Conservation (phyloP, 2,113 vertebrate species). For the Thamnophis sirtalis region DNA sequence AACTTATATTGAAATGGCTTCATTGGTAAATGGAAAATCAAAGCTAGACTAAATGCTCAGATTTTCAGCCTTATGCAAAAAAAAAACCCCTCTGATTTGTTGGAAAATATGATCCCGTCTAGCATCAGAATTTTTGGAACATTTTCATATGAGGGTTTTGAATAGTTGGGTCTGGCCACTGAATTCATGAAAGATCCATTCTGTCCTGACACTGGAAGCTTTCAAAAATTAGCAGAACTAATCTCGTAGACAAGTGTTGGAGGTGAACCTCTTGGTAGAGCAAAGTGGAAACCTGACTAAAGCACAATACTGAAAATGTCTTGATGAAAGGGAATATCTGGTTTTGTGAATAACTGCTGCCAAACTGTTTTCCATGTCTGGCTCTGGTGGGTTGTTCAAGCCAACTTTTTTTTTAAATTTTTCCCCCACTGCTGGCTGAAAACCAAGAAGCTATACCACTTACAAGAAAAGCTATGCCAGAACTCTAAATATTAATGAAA, state of each 20-base stretch:
- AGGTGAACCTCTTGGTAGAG: not conserved
- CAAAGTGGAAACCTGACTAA: conserved; percentile 17
- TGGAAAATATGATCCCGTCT: conserved; percentile 12
- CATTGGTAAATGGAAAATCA: conserved; percentile 9
- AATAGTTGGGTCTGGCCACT: conserved; percentile 13
- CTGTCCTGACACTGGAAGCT: conserved; percentile 7
- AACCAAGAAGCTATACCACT: not conserved
- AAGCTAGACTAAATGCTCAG: not conserved
- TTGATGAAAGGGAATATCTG: conserved; percentile 12
- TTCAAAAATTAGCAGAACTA: conserved; percentile 30
- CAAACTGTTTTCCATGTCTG: conserved; percentile 24
- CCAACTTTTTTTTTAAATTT: not conserved
- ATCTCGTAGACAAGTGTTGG: conserved; percentile 8
- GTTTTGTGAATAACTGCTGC: conserved; percentile 1
- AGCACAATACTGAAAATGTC: conserved; percentile 8
- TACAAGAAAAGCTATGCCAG: conserved; percentile 4
- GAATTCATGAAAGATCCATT: conserved; percentile 20
- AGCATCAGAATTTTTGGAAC: conserved; percentile 1
- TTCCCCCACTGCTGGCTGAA: not conserved
- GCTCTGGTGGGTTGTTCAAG: not conserved
- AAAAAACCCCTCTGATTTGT: not conserved
- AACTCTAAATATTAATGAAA: conserved; percentile 3
- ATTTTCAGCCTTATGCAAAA: conserved; percentile 2
- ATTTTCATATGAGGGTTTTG: not conserved
- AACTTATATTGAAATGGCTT: not conserved